Base-by-base conservation (phyloP, 2,888 invertebrate species). In the Lasioglossum zephyrum region DNA sequence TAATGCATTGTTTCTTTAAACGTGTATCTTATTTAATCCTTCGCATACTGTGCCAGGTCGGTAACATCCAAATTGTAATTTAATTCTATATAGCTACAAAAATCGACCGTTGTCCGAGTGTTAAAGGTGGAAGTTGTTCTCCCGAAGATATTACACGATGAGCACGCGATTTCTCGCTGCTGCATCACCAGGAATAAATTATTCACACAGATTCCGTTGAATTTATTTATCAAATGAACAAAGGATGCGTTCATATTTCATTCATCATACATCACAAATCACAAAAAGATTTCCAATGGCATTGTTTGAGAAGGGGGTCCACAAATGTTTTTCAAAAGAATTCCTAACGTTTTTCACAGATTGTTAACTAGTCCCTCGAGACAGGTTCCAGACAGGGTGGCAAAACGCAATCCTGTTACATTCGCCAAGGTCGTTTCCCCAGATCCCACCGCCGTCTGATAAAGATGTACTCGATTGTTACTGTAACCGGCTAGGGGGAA, bases 381-480 rank as follows among this genome's bases (percentile, higher is more conserved):
- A 26, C 82, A 66, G 77, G 76, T 49, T 74, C 44, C 81, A 66
- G 39, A 57, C 73, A 53, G 53, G 44, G 36, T 47, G 66, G 73
- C 69, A 57, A 63, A 31, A 63, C 26, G 26, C 53, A 22, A 60
- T 60, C 63, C 31, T 31, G 63, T 31, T 36, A 3, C 36, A 36
- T 63, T 11, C 63, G 8, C 0, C 6, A 22, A 53, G 47, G 47
- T 73, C 44, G 77, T 81, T 77, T 87, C 70, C 77, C 77, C 66
- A 77, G 77, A 70, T 60, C n/a, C 85, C 85, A 79, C 78, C 80
- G 77, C 77, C 85, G 39, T n/a, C 47, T 63, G 84, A 84, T 73
- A 84, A 79, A 84, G 78, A 85, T 73, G 63, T 75, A 79, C 73
- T 66, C 75, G 84, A 85, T 79, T 79, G 84, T 84, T 75, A 63